Evolutionary conservation across 2,888 invertebrate genomes (phyloP), one percentile per base, ranked within the genome.

Genomic region (Ernsta delagoae): DNA sequence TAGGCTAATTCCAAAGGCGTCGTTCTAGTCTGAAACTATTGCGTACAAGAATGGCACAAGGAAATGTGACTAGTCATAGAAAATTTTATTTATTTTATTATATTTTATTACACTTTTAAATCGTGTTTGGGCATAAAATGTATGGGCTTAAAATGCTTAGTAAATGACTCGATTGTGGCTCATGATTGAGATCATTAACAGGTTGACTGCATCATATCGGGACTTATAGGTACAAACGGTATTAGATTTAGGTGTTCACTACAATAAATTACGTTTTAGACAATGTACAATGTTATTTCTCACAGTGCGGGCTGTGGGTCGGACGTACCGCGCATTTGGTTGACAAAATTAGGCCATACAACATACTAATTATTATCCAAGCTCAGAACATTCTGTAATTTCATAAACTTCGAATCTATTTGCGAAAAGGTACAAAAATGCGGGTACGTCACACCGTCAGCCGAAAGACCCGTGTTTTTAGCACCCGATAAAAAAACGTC

Each of bases 181-280:
- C 84, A 85, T 83, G 87, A 87, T 88, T 92, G 92, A 92, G 92
- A 92, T 92, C 92, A 90, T 81, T 84, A 43, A 24, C 24, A 24
- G 1, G 24, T 56, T 83, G 79, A 83, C 85, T 84, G 82, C 34
- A 67, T 67, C 60, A 77, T 82, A 84, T 81, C 87, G 76, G 79
- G 78, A 76, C 71, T 73, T 75, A 72, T 73, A 68, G 68, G 68
- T 68, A 68, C 68, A 57, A 68, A 48, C 61, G 67, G 67, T 39
- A 67, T 56, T 67, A 61, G 56, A 67, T 65, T 73, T 69, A 74
- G 70, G 70, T 72, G 74, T 70, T 75, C 70, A 60, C 56, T 68
- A 68, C 57, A 68, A 70, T 73, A 73, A 71, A 71, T 73, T 73
- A 74, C 67, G 74, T 71, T 71, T 71, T 72, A 73, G 54, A 70